Percentiles rank a stretch among this genome's conserved stretches.
Conservation (phyloP, 2,797 vertebrate species). For the Syncerus caffer region DNA sequence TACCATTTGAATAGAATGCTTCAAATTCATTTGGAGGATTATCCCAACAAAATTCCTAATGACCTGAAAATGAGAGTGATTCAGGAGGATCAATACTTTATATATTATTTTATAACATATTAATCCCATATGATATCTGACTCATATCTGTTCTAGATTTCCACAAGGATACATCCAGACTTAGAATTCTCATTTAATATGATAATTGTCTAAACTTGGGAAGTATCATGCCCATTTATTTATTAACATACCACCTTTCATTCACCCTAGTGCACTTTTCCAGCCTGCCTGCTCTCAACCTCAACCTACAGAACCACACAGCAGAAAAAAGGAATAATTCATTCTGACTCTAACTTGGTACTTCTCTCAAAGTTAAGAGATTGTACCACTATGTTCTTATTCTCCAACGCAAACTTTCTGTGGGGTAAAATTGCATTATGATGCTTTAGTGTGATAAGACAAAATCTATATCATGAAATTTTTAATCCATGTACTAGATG, state of each 20-base stretch:
- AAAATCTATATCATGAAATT: background rate
- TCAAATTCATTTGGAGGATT: background rate
- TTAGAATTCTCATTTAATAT: background rate
- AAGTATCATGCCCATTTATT: background rate
- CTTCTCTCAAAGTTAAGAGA: background rate
- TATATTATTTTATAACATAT: background rate
- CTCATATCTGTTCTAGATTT: background rate
- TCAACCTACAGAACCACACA: background rate
- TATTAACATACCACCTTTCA: background rate
- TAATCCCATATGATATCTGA: background rate
- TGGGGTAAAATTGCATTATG: background rate
- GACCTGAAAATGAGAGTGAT: conserved; percentile 27
- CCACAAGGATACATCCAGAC: background rate
- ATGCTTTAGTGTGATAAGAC: background rate
- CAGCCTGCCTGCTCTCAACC: background rate
- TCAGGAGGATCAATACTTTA: background rate
- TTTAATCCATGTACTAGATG: background rate
- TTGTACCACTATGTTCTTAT: background rate
- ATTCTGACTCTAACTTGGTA: conserved; percentile 1
- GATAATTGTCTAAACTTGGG: background rate
- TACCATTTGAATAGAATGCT: conserved; percentile 27
- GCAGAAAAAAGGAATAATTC: conserved; percentile 32
- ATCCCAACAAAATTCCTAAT: conserved; percentile 1
- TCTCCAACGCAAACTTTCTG: conserved; percentile 2
- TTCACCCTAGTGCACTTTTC: background rate